phyloP scores from a whole-genome alignment of 2,113 vertebrate genomes.

The Festucalex cinctus region DNA sequence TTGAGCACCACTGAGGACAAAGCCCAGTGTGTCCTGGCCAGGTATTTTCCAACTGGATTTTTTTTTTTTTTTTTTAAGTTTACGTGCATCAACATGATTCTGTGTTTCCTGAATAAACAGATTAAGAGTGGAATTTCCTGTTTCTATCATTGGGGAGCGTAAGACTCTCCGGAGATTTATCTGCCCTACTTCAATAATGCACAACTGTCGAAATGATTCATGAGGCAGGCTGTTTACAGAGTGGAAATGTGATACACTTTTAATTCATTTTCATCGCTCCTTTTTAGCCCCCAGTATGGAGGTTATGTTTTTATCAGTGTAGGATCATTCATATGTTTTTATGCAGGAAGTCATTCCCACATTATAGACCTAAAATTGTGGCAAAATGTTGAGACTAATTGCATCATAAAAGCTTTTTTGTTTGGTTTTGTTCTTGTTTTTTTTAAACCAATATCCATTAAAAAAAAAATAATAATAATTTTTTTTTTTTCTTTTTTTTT shows the following conservation, averaged over 20 bases:
- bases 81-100: constrained; percentile 11
- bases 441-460: no score
- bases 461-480: no score
- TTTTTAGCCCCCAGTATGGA: neutral
- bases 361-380: neutral
- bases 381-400: neutral
- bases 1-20: no score
- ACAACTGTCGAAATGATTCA: constrained; percentile 19
- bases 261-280: neutral
- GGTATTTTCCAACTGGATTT: neutral
- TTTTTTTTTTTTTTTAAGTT: constrained; percentile 15
- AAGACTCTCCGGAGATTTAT: neutral
- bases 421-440: no score
- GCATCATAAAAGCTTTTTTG: neutral
- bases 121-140: constrained; percentile 26
- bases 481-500: no score
- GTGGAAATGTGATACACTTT: neutral
- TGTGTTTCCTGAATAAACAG: constrained; percentile 22
- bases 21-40: neutral
- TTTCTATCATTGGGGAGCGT: constrained; percentile 8
- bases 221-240: constrained; percentile 1
- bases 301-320: neutral
- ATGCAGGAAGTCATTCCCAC: neutral
- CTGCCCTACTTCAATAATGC: constrained; percentile 18
- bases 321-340: neutral